Percentiles rank a stretch among this genome's conserved stretches.
These are phyloP conservation scores for Mycalesis mineus DNA, from an alignment of 2,888 invertebrate species.

Conservation along the genomic window DNA sequence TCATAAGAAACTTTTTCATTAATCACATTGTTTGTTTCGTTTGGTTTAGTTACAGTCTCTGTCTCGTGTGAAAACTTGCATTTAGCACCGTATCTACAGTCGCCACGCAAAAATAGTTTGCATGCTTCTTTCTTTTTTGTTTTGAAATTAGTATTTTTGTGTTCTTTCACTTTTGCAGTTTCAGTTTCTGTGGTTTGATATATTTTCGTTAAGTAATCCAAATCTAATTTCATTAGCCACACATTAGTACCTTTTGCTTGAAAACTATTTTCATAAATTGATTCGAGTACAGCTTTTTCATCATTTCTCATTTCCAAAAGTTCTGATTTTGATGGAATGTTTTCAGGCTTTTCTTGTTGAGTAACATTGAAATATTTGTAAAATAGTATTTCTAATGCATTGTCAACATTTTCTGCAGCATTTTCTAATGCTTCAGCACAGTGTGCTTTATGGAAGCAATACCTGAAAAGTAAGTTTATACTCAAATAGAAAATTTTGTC, in stretches of 20 bases:
- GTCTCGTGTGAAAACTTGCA: conserved; percentile 85
- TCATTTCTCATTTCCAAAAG: conserved; percentile 82
- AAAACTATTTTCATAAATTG: conserved; percentile 86
- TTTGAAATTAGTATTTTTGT: conserved; percentile 57
- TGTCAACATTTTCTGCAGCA: conserved; percentile 83
- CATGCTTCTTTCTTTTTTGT: conserved; percentile 79
- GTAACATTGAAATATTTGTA: conserved; percentile 82
- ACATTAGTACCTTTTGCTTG: conserved; percentile 83
- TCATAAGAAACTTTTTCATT: conserved; percentile 75
- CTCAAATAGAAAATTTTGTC: too few species aligned
- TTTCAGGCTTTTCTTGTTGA: conserved; percentile 52
- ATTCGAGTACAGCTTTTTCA: conserved; percentile 85
- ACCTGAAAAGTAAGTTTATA: conserved; percentile 70
- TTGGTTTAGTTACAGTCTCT: conserved; percentile 49
- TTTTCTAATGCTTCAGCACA: conserved; percentile 85
- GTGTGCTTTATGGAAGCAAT: conserved; percentile 85
- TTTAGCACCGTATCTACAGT: conserved; percentile 85
- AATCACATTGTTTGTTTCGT: conserved; percentile 45
- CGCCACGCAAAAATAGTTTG: conserved; percentile 81
- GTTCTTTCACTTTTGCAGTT: conserved; percentile 60
- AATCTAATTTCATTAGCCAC: conserved; percentile 83
- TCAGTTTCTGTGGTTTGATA: conserved; percentile 74
- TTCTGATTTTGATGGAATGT: conserved; percentile 70
- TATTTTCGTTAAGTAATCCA: conserved; percentile 81
- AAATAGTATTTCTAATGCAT: conserved; percentile 83